A percentile compares a stretch with the other conserved stretches of the same genome.
These are phyloP conservation scores for Entosphenus tridentatus DNA, from an alignment of 2,113 vertebrate genomes.

Conservation along the genomic window DNA sequence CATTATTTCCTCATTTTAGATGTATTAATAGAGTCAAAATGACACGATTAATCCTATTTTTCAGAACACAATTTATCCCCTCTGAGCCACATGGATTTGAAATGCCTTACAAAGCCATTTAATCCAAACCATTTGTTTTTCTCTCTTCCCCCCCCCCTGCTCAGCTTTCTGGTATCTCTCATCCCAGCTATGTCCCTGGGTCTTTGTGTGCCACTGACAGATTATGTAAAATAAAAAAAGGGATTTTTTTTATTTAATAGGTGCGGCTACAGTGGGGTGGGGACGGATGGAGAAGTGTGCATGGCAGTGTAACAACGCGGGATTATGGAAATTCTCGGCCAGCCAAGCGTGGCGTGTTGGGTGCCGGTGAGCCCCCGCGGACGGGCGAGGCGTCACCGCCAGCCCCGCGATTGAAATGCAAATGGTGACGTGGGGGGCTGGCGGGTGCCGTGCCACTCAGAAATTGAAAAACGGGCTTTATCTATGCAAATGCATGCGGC, in stretches of 20 bases:
- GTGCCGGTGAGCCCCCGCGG: background rate
- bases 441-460: conserved; percentile 99
- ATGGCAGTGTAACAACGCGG: background rate
- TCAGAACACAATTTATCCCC: conserved; percentile 1
- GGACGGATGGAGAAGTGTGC: too few species aligned
- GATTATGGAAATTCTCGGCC: background rate
- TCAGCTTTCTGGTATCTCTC: background rate
- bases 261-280: background rate
- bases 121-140: conserved; percentile 2
- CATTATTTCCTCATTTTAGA: background rate
- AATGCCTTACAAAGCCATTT: conserved; percentile 2
- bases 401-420: conserved; percentile 97
- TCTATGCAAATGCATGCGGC: conserved; percentile 99
- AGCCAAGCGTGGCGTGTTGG: background rate
- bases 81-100: background rate
- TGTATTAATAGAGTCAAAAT: conserved; percentile 3
- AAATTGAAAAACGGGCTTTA: conserved; percentile 99
- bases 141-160: background rate
- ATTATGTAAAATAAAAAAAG: background rate
- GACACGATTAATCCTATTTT: background rate
- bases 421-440: conserved; percentile 91
- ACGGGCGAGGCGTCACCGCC: background rate
- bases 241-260: background rate
- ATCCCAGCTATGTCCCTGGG: background rate
- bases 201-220: conserved; percentile 1